Evolutionary conservation across 30 jellyfish, hydroid and myxozoan genomes (phyloP).

Genomic region (Aurelia coerulea): DNA sequence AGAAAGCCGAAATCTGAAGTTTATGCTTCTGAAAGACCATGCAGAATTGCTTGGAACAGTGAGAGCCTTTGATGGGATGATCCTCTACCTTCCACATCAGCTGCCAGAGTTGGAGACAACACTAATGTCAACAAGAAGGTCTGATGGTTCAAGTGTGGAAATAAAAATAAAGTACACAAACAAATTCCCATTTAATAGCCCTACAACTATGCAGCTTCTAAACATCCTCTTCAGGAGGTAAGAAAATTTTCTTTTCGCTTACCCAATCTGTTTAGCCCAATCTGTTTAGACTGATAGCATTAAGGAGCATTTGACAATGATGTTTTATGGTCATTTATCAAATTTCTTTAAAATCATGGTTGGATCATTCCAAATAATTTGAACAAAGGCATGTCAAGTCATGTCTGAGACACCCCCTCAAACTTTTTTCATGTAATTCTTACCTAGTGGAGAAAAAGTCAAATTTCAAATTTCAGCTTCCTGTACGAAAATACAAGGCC

Average conservation of each 20-base stretch:
- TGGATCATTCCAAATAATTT: no score
- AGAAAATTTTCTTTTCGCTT: background rate
- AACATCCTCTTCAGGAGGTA: conserved; percentile 83
- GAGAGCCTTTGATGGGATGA: conserved; percentile 89
- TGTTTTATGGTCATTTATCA: no score
- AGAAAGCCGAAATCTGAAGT: conserved; percentile 64
- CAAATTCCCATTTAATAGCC: conserved; percentile 78
- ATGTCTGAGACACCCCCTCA: no score
- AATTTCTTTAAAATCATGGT: no score
- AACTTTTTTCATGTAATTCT: no score
- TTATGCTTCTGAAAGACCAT: conserved; percentile 57
- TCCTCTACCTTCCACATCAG: conserved; percentile 74
- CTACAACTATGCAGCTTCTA: conserved; percentile 69
- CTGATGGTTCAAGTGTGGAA: conserved; percentile 44
- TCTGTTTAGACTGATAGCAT: background rate
- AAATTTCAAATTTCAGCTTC: no score
- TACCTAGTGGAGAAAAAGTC: no score
- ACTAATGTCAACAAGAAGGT: conserved; percentile 40
- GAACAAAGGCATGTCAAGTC: no score
- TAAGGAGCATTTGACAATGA: background rate
- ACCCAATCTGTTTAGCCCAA: background rate
- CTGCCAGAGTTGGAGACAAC: conserved; percentile 71
- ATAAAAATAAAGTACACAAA: conserved; percentile 63
- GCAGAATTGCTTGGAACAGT: conserved; percentile 78
- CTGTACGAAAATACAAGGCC: no score